Base-by-base conservation (phyloP, 2,888 invertebrate genomes). In the Drosophila lacicola region DNA sequence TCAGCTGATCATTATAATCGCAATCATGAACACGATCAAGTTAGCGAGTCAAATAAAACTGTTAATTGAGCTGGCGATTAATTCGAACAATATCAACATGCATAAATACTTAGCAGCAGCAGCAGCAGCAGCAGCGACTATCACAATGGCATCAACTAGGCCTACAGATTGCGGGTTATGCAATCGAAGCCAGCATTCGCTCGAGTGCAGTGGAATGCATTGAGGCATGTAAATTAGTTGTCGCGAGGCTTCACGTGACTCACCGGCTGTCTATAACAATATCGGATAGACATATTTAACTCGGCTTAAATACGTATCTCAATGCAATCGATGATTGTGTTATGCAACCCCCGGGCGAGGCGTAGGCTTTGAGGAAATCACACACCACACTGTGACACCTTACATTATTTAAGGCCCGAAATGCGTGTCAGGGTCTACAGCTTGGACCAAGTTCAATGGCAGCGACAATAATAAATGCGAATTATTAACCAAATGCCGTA, bases 171-270 rank as follows among this genome's bases (percentile, higher is more conserved):
- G 41, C 56, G 21, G 21, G 44, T 73, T 77, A 42, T 56, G 47
- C 69, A 70, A 61, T 45, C 33, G 37, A 33, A 42, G 37, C 50
- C 46, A 57, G 65, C 47, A 33, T 8, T 74, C 66, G 62, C 54
- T 66, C 57, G 75, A 50, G 74, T 78, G 71, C 75, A 85, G 68
- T 73, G 73, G 71, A 79, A 79, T 83, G 83, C 83, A 83, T 71
- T 86, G 79, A 62, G 81, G 62, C 79, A 79, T 78, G 81, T 86
- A 79, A 84, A 84, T 77, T 67, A 69, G 64, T 62, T 53, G 77
- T 19, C 77, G 60, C 70, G 63, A 62, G 58, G 76, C 76, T 82
- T 80, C 86, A 85, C 82, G 82, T 82, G 85, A 82, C 80, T 84
- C 70, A 77, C 70, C 60, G 13, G 56, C 34, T 46, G 36, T 11